These are phyloP conservation scores for Agrotis clavis DNA, from an alignment of 2,888 invertebrate species.

Conservation along the genomic window DNA sequence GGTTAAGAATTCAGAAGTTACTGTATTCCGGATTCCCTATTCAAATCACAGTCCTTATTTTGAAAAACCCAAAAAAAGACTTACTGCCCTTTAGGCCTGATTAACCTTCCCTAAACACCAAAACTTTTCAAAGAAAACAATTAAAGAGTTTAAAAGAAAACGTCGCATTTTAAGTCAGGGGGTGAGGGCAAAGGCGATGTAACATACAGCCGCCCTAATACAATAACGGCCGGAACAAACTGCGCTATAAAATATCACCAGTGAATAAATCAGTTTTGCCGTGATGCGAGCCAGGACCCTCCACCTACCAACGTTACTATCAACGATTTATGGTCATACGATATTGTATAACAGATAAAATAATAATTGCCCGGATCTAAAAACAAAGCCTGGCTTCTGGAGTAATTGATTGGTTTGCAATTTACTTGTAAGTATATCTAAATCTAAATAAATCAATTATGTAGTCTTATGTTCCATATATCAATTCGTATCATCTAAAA, in stretches of 20 bases:
- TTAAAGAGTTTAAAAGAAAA: slow-evolving; percentile 62
- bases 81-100: not conserved
- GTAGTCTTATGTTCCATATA: too few relatives aligned
- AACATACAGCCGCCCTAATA: slow-evolving; percentile 92
- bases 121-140: slow-evolving; percentile 54
- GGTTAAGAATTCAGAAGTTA: too few relatives aligned
- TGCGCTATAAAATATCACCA: slow-evolving; percentile 93
- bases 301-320: slow-evolving; percentile 79
- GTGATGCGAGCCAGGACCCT: slow-evolving; percentile 80
- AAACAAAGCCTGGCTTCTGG: slow-evolving; percentile 55
- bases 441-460: too few relatives aligned
- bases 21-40: too few relatives aligned
- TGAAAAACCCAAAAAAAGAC: too few relatives aligned
- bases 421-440: not conserved
- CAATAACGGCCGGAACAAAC: slow-evolving; percentile 93
- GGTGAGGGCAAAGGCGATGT: slow-evolving; percentile 75
- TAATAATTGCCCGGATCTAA: slow-evolving; percentile 83
- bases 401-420: slow-evolving; percentile 52
- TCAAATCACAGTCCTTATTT: too few relatives aligned
- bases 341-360: slow-evolving; percentile 86
- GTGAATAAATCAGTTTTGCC: slow-evolving; percentile 92
- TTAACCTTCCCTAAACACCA: slow-evolving; percentile 25
- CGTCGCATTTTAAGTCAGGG: slow-evolving; percentile 47
- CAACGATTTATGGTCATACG: slow-evolving; percentile 86
- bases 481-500: not conserved